These are phyloP conservation scores for Hemibagrus wyckioides DNA, from an alignment of 2,113 vertebrate species.

Conservation along the genomic window DNA sequence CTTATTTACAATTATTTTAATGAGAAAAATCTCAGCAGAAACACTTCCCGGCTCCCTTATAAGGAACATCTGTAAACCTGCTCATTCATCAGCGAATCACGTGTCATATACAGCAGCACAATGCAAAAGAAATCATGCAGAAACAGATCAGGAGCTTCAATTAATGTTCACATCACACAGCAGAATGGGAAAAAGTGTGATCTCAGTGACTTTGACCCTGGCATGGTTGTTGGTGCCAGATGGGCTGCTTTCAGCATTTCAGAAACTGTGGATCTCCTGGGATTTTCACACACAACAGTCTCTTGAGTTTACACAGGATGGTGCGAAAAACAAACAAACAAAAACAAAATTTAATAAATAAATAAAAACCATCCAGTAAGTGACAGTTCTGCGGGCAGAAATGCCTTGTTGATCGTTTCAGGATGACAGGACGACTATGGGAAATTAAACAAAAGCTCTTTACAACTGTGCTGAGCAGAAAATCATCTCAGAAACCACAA, in stretches of 20 bases:
- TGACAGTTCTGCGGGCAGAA: neutral
- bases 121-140: neutral
- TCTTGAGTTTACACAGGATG: neutral
- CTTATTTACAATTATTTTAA: neutral
- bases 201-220: neutral
- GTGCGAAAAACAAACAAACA: neutral
- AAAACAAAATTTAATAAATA: neutral
- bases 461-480: neutral
- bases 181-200: neutral
- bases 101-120: too few relatives aligned
- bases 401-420: neutral
- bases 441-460: neutral
- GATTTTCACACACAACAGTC: neutral
- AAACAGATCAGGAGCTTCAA: neutral
- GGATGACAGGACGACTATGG: neutral
- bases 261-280: neutral
- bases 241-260: neutral
- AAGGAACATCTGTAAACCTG: neutral
- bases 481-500: neutral
- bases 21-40: neutral
- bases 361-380: neutral
- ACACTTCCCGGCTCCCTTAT: neutral
- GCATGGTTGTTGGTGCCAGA: neutral
- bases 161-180: neutral
- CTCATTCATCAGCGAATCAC: neutral